These are phyloP conservation scores for Drosophila fungiperda DNA, from an alignment of 2,888 invertebrate species.

Conservation along the genomic window DNA sequence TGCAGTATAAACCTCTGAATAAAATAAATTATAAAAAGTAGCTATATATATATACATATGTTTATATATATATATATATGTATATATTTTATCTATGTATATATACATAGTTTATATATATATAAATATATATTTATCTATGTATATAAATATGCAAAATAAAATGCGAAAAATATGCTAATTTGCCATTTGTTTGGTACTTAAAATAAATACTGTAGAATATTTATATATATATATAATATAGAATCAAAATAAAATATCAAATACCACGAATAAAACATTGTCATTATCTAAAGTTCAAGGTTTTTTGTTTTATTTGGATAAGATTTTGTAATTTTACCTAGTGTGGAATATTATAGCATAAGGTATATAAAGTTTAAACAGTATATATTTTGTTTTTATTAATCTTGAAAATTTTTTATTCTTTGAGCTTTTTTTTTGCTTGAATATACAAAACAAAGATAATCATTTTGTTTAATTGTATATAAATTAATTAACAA, in stretches of 20 bases:
- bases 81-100: background rate
- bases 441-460: constrained; percentile 1
- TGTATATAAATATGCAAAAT: constrained; percentile 11
- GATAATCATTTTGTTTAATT: constrained; percentile 13
- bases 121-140: background rate
- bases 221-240: too few species aligned
- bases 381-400: too few species aligned
- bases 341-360: background rate
- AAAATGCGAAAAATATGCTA: background rate
- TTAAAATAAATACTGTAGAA: background rate
- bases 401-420: background rate
- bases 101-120: background rate
- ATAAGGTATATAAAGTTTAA: background rate
- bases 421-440: background rate
- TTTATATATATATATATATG: constrained; percentile 8
- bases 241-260: background rate
- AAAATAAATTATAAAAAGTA: constrained; percentile 3
- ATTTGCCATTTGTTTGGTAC: background rate
- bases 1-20: background rate
- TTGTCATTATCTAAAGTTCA: constrained; percentile 1
- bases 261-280: background rate
- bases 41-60: constrained; percentile 3
- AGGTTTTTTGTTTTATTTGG: background rate
- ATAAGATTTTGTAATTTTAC: background rate
- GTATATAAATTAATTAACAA: constrained; percentile 3